Evolutionary conservation across 2,888 invertebrate genomes (phyloP).

Genomic region (Himalopsyche tibetana): DNA sequence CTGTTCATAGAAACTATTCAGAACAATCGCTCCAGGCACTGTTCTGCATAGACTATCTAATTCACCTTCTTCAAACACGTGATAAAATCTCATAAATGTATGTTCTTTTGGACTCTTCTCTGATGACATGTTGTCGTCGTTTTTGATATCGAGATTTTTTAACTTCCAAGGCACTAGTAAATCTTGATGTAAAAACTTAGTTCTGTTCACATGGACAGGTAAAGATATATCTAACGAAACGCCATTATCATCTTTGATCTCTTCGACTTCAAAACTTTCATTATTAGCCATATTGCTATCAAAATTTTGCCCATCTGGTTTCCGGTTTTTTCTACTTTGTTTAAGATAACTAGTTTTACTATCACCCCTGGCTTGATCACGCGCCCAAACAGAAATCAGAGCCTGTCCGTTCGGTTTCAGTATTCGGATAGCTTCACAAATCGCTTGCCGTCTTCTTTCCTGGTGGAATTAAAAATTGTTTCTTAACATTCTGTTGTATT

Average conservation of each 20-base stretch:
- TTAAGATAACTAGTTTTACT: constrained; percentile 84
- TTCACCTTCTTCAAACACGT: constrained; percentile 93
- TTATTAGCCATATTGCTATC: constrained; percentile 68
- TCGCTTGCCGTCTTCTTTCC: constrained; percentile 84
- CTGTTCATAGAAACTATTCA: constrained; percentile 91
- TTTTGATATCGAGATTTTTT: constrained; percentile 71
- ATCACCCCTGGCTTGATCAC: constrained; percentile 85
- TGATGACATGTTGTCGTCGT: constrained; percentile 68
- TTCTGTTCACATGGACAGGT: constrained; percentile 93
- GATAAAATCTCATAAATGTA: constrained; percentile 91
- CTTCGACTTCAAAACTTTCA: constrained; percentile 67
- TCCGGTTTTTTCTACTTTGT: constrained; percentile 76
- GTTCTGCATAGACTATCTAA: constrained; percentile 81
- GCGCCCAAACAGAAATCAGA: constrained; percentile 97
- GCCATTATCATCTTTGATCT: constrained; percentile 57
- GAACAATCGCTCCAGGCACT: constrained; percentile 76
- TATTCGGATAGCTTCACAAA: constrained; percentile 86
- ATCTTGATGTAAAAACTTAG: constrained; percentile 92
- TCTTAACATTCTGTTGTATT: neutral
- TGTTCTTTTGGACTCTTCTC: constrained; percentile 71
- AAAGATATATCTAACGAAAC: constrained; percentile 70
- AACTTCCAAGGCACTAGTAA: constrained; percentile 97
- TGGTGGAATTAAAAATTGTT: constrained; percentile 69
- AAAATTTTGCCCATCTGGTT: constrained; percentile 71
- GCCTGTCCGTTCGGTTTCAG: constrained; percentile 85